Base-by-base conservation (phyloP, 2,113 vertebrate genomes). In the Epinephelus lanceolatus region DNA sequence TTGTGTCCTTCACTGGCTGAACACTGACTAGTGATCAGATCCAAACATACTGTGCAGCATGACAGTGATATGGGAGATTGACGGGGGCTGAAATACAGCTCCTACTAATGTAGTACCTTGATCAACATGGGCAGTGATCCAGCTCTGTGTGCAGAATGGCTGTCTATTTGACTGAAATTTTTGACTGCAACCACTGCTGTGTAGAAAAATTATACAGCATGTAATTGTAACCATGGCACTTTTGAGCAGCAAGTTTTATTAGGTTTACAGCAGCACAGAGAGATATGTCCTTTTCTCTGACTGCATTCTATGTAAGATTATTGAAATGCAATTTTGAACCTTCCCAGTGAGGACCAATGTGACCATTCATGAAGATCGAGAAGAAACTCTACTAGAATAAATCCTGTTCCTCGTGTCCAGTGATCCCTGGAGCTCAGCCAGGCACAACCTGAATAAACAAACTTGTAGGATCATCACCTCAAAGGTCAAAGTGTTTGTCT, bases 51-150 rank as follows among this genome's bases (percentile, higher is more conserved):
- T 45, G 45, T 13, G 33, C 40, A 49, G 23, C 18, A 8, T 19
- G 47, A 30, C 57, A 45, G 25, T 27, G 21, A 52, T 14, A 25
- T 53, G 33, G 17, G 27, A 49, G 55, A 1, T 25, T 55, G 55
- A 37, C 25, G 33, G 76, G 1, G 23, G 40, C 49, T 42, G 14
- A 78, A 62, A 77, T 76, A 10, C 60, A 60, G 52, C 66, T 65
- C 30, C 55, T 55, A 3, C 59, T 66, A 33, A 25, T 63, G 37
- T 68, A 19, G 18, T 63, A 17, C 59, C 12, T 76, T 33, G 33
- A 23, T 73, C 45, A n/a, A 23, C 21, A 19, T 47, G 14, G 18
- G 60, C 11, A 42, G n/a, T 56, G 53, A 55, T 19, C 30, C 56
- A 74, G 33, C 56, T 25, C 10, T 55, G 13, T 23, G 6, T 68